These are phyloP conservation scores for Podiceps cristatus DNA, from an alignment of 2,113 vertebrate species.

Conservation along the genomic window DNA sequence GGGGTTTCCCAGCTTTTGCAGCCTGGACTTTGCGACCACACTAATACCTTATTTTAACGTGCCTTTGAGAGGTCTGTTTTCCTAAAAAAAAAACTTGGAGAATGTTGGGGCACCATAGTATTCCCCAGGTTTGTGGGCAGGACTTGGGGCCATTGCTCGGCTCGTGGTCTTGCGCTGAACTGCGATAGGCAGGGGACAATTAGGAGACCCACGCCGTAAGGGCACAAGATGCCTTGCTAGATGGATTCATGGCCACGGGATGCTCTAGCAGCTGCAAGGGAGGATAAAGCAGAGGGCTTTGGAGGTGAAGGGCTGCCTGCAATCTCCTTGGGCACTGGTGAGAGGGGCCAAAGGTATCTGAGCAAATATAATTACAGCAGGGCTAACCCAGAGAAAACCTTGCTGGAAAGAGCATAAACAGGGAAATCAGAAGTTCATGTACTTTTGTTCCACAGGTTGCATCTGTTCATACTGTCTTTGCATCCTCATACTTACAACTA, in stretches of 20 bases:
- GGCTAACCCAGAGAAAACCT: neutral
- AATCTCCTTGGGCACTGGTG: neutral
- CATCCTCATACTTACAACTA: neutral
- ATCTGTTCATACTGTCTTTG: neutral
- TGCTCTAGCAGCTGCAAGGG: neutral
- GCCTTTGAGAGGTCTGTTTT: neutral
- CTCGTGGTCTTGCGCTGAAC: neutral
- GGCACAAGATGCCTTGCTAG: accelerated
- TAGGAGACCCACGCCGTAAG: neutral
- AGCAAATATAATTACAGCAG: neutral
- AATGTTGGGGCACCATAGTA: neutral
- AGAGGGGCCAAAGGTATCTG: neutral
- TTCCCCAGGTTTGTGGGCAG: neutral
- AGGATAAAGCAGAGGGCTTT: neutral
- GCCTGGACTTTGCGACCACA: neutral
- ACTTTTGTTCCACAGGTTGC: neutral
- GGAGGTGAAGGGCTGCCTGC: neutral
- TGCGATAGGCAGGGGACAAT: neutral
- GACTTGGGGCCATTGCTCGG: neutral
- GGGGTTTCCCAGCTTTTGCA: neutral
- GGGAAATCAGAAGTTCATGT: neutral
- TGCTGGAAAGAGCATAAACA: neutral
- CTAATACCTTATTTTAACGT: neutral
- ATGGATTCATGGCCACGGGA: neutral
- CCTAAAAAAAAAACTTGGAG: neutral